Conservation (phyloP, 2,113 vertebrate genomes). For the Psammodynastes pulverulentus region DNA sequence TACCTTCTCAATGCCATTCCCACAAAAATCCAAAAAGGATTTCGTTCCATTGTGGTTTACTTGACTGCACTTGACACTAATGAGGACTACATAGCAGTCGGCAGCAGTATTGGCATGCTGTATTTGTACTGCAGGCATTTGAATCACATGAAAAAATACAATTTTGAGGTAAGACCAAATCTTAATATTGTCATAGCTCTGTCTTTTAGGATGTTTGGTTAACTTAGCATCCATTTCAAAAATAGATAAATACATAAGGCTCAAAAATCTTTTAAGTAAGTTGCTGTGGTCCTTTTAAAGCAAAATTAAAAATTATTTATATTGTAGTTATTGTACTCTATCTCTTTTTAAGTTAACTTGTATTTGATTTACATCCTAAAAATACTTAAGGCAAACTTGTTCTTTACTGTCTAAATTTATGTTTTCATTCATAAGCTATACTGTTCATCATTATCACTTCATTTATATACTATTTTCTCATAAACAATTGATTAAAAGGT, state of each 20-base stretch:
- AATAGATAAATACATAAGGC: background rate
- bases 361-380: background rate
- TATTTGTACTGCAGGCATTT: conserved; percentile 90
- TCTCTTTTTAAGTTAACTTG: background rate
- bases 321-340: background rate
- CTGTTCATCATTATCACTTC: background rate
- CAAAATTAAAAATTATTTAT: background rate
- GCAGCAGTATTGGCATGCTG: conserved; percentile 95
- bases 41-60: conserved; percentile 89
- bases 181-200: background rate
- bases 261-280: background rate
- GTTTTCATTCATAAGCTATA: background rate
- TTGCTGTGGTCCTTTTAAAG: background rate
- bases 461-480: background rate
- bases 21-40: conserved; percentile 90
- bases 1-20: conserved; percentile 92
- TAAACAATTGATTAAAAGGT: background rate
- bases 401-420: background rate
- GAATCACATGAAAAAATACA: conserved; percentile 91
- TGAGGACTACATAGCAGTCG: conserved; percentile 91
- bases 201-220: background rate
- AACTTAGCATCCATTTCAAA: background rate
- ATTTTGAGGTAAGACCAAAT: conserved; percentile 79
- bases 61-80: conserved; percentile 92
- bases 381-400: background rate